Percentiles rank a stretch among this genome's conserved stretches.
Conservation (phyloP, 2,888 invertebrate species). For the Xestia c-nigrum region DNA sequence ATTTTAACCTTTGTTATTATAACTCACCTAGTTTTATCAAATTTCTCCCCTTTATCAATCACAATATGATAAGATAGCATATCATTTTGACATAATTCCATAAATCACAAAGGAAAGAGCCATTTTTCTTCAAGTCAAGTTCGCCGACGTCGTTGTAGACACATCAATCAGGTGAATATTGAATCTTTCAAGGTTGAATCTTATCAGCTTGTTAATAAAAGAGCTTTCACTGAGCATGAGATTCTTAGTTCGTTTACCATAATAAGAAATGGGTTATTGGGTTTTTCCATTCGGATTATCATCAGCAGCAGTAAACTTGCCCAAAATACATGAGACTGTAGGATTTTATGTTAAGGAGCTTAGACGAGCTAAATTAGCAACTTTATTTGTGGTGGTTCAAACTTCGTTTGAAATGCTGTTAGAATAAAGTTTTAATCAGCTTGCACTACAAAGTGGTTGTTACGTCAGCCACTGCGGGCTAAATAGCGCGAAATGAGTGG, state of each 20-base stretch:
- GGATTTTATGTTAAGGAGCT: too few relatives aligned
- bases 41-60: constrained; percentile 31
- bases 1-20: background rate
- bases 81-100: constrained; percentile 12
- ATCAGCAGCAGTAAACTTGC: background rate
- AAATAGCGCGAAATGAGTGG: too few relatives aligned
- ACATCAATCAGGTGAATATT: constrained; percentile 23
- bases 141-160: background rate
- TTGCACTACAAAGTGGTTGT: too few relatives aligned
- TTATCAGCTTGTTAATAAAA: background rate
- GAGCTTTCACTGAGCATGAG: background rate
- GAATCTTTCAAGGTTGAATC: background rate
- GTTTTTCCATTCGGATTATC: background rate
- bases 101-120: constrained; percentile 20
- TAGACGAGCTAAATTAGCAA: too few relatives aligned
- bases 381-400: too few relatives aligned
- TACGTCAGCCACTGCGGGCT: too few relatives aligned
- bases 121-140: constrained; percentile 34
- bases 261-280: too few relatives aligned
- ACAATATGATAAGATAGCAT: constrained; percentile 7
- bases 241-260: too few relatives aligned
- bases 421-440: too few relatives aligned
- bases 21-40: background rate
- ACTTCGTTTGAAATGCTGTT: too few relatives aligned
- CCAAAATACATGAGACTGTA: background rate